These are phyloP conservation scores for Neomicropteryx cornuta DNA, from an alignment of 1,140 invertebrate genomes.

Conservation along the genomic window DNA sequence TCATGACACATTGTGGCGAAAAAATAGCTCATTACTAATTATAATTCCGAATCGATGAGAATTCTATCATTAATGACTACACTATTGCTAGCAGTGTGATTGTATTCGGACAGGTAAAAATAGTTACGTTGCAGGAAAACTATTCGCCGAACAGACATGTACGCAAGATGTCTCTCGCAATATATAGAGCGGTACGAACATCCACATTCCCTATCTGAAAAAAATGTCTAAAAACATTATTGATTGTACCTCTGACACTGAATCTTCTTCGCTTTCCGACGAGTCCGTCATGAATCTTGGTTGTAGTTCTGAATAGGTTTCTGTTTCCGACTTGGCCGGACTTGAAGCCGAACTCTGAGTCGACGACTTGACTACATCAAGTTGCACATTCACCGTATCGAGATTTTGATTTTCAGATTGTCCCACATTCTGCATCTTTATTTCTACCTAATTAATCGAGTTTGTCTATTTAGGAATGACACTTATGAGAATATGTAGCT, in stretches of 20 bases:
- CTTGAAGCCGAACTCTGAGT: slow-evolving; percentile 42
- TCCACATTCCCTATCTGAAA: slow-evolving; percentile 38
- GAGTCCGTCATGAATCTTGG: slow-evolving; percentile 79
- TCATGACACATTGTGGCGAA: no score
- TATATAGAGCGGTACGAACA: slow-evolving; percentile 39
- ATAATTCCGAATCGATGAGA: no score
- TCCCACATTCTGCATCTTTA: slow-evolving; percentile 84
- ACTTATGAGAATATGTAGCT: slow-evolving; percentile 42
- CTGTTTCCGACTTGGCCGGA: slow-evolving; percentile 66
- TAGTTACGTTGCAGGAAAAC: slow-evolving; percentile 15
- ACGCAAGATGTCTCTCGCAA: slow-evolving; percentile 39
- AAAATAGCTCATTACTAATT: no score
- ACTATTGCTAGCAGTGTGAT: slow-evolving; percentile 12
- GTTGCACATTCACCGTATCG: slow-evolving; percentile 54
- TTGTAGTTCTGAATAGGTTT: slow-evolving; percentile 62
- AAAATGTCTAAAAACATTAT: slow-evolving; percentile 39
- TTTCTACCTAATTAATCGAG: slow-evolving; percentile 51
- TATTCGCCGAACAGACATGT: slow-evolving; percentile 23
- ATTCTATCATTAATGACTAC: no score
- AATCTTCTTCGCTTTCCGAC: slow-evolving; percentile 86
- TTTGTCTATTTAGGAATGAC: slow-evolving; percentile 40
- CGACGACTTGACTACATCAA: slow-evolving; percentile 43
- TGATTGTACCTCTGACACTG: slow-evolving; percentile 76
- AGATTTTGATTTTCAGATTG: slow-evolving; percentile 68
- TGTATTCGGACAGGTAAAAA: slow-evolving; percentile 14